Evolutionary conservation across 2,113 vertebrate genomes (phyloP).

Genomic region (Crocuta crocuta): DNA sequence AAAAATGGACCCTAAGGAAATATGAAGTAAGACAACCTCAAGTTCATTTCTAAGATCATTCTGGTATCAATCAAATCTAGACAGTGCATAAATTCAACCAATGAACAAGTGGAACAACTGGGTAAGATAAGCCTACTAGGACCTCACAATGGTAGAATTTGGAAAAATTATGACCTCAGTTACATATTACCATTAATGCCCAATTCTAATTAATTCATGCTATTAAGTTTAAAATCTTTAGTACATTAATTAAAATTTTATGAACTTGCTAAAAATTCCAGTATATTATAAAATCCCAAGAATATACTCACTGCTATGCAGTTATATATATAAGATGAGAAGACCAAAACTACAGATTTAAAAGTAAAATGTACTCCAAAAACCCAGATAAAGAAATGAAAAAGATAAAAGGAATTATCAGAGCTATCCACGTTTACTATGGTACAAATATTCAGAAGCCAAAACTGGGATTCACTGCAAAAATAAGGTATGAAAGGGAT

Average conservation of each 20-base stretch:
- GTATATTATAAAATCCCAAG: background rate
- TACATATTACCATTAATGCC: background rate
- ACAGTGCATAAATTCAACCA: background rate
- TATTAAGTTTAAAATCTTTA: background rate
- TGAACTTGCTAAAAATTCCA: background rate
- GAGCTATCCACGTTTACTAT: background rate
- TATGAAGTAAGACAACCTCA: background rate
- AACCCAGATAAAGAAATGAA: background rate
- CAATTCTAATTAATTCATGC: background rate
- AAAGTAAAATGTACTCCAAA: background rate
- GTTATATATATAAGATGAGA: background rate
- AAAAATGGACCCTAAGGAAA: constrained; percentile 25
- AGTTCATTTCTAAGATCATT: constrained; percentile 31
- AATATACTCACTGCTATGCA: background rate
- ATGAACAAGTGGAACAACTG: background rate
- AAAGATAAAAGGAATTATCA: background rate
- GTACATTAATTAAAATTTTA: background rate
- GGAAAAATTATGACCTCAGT: background rate
- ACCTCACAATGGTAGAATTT: background rate
- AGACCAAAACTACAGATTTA: background rate
- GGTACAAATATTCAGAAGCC: background rate
- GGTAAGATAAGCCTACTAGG: background rate
- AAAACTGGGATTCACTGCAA: background rate
- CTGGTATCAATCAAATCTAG: background rate
- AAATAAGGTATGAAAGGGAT: background rate